These are phyloP conservation scores for Ferrisia virgata DNA, from an alignment of 2,888 invertebrate genomes.

Conservation along the genomic window DNA sequence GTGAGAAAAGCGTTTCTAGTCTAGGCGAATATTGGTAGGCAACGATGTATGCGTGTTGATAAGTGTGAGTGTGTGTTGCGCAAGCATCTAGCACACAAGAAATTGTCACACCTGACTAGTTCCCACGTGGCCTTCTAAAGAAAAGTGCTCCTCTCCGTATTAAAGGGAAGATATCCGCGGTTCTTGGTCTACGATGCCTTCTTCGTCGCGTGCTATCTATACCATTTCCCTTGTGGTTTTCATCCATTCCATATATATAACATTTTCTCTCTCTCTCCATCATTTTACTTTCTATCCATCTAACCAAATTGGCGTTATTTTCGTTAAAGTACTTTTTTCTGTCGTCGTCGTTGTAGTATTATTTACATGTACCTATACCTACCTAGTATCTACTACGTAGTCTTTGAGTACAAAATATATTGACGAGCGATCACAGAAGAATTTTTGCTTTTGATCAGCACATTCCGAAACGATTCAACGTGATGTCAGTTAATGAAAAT, in stretches of 20 bases:
- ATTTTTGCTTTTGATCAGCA: too few species aligned
- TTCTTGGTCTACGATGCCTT: constrained; percentile 38
- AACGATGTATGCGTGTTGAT: background rate
- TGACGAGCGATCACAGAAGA: too few species aligned
- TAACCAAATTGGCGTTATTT: constrained; percentile 21
- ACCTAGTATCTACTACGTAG: too few species aligned
- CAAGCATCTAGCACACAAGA: background rate
- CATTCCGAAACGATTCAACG: too few species aligned
- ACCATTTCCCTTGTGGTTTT: constrained; percentile 41
- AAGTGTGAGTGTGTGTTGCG: background rate
- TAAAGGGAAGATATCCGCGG: constrained; percentile 34
- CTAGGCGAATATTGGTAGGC: background rate
- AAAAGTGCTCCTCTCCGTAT: constrained; percentile 31
- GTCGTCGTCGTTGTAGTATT: too few species aligned
- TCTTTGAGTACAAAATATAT: too few species aligned
- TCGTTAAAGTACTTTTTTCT: constrained; percentile 28
- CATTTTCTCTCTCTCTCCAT: too few species aligned
- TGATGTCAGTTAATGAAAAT: too few species aligned
- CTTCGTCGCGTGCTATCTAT: constrained; percentile 21
- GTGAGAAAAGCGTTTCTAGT: constrained; percentile 30
- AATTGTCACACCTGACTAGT: constrained; percentile 44
- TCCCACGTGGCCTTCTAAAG: constrained; percentile 44
- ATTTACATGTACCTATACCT: constrained; percentile 27
- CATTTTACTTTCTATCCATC: constrained; percentile 4
- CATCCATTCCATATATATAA: constrained; percentile 24